Evolutionary conservation across 2,797 vertebrate species (phyloP).

Genomic region (Enteromius viviparus): DNA sequence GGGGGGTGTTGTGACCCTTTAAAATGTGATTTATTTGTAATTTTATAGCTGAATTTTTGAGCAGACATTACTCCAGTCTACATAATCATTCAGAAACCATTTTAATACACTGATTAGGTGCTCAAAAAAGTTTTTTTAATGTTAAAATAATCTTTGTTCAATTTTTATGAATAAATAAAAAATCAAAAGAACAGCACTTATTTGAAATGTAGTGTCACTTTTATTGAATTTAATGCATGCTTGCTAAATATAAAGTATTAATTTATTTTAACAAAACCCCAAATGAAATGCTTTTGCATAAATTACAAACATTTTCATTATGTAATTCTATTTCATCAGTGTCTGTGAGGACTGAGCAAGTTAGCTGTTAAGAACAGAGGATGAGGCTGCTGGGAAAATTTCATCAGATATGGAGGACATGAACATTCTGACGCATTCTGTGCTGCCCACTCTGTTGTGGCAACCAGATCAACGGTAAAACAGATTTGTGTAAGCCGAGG

Average conservation of each 20-base stretch:
- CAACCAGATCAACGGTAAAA: not conserved
- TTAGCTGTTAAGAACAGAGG: not conserved
- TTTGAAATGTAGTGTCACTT: not conserved
- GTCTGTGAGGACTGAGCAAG: not conserved
- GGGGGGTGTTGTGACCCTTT: too few relatives aligned
- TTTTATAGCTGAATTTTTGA: not conserved
- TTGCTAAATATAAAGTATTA: not conserved
- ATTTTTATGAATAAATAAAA: not conserved
- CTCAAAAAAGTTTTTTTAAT: not conserved
- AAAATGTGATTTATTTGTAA: not conserved
- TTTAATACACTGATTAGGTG: not conserved
- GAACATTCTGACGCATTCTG: not conserved
- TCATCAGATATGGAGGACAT: not conserved
- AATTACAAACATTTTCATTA: not conserved
- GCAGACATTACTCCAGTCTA: not conserved
- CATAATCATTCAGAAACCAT: not conserved
- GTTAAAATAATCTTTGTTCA: not conserved
- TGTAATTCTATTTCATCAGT: not conserved
- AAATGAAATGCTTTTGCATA: not conserved
- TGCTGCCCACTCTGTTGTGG: slow-evolving; percentile 23
- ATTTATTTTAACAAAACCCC: not conserved
- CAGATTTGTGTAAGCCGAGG: not conserved
- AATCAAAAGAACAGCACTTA: not conserved
- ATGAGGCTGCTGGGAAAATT: not conserved
- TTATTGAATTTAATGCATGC: not conserved